Evolutionary conservation across 2,888 invertebrate genomes (phyloP).

Genomic region (Bunonema sp.): DNA sequence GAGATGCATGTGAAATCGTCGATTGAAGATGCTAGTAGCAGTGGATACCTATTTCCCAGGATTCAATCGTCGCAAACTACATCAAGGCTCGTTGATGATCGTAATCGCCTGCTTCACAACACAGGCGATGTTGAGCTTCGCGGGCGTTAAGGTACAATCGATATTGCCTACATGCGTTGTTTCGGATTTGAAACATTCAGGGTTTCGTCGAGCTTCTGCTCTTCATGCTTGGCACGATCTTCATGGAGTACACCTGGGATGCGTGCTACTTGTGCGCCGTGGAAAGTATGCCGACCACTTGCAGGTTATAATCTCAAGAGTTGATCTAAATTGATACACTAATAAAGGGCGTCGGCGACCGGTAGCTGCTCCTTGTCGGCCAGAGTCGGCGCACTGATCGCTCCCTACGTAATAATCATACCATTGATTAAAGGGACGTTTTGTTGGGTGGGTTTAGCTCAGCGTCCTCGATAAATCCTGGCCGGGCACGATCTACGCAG

Average conservation of each 20-base stretch:
- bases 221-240: slow-evolving; percentile 35
- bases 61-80: slow-evolving; percentile 33
- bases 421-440: too few relatives aligned
- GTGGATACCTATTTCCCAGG: slow-evolving; percentile 26
- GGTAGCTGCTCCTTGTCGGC: slow-evolving; percentile 35
- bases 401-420: slow-evolving; percentile 22
- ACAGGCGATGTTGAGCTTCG: slow-evolving; percentile 24
- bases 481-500: too few relatives aligned
- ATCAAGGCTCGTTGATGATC: slow-evolving; percentile 32
- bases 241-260: slow-evolving; percentile 44
- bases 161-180: neutral
- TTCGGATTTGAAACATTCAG: slow-evolving; percentile 11
- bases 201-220: slow-evolving; percentile 29
- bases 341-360: slow-evolving; percentile 25
- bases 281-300: slow-evolving; percentile 32
- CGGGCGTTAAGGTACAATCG: neutral
- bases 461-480: too few relatives aligned
- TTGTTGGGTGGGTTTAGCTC: too few relatives aligned
- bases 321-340: neutral
- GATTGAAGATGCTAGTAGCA: slow-evolving; percentile 21
- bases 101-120: slow-evolving; percentile 34
- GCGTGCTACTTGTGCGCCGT: slow-evolving; percentile 39
- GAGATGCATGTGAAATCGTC: neutral
- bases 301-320: neutral
- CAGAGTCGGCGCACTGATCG: slow-evolving; percentile 32